phyloP scores from a whole-genome alignment of 2,797 vertebrate species.

The Hapalemur alaotrensis region DNA sequence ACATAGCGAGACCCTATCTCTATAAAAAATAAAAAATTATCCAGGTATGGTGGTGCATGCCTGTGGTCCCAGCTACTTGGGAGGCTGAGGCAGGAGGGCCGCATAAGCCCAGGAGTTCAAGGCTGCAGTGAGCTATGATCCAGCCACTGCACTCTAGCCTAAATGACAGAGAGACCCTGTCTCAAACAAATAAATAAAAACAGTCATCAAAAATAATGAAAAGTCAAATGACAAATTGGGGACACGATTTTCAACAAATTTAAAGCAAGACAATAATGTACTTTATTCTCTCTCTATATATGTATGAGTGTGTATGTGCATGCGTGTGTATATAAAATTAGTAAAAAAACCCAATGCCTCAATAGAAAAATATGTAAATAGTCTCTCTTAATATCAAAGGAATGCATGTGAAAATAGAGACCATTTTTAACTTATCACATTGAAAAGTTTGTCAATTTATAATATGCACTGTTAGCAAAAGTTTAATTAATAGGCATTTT shows the following conservation, averaged over 20 bases:
- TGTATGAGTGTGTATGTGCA: not conserved
- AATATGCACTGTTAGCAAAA: not conserved
- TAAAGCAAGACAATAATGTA: not conserved
- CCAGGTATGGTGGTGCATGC: not conserved
- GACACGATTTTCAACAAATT: conserved; percentile 9
- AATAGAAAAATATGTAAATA: not conserved
- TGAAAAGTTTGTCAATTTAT: not conserved
- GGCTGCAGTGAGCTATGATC: not conserved
- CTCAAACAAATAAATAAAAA: not conserved
- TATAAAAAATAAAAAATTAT: not conserved
- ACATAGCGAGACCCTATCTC: not conserved
- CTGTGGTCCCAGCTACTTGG: not conserved
- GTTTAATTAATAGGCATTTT: not conserved
- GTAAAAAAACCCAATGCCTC: not conserved
- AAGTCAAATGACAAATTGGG: not conserved
- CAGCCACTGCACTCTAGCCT: not conserved
- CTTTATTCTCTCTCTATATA: not conserved
- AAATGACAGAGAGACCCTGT: not conserved
- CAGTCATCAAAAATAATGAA: not conserved
- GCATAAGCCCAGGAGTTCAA: not conserved
- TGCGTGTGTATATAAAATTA: not conserved
- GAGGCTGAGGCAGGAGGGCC: not conserved
- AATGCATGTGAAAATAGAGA: not conserved
- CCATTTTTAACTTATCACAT: not conserved
- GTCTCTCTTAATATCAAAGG: not conserved